Conservation (phyloP, 2,113 vertebrate genomes). For the Alethe castanea region DNA sequence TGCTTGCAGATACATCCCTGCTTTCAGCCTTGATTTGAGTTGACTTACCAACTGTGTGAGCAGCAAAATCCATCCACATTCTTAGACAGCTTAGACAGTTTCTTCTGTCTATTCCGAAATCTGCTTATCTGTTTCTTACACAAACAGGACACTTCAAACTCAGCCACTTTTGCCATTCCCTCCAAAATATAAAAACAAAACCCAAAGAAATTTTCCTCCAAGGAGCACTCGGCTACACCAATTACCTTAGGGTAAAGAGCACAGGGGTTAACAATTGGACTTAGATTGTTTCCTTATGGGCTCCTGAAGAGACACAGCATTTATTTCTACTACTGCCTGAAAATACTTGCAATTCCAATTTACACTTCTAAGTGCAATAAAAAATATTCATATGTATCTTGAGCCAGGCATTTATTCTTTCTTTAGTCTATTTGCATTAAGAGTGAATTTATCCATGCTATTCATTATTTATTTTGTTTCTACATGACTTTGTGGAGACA, state of each 20-base stretch:
- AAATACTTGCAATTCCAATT: background rate
- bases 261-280: background rate
- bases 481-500: background rate
- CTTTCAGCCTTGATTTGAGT: background rate
- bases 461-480: slow-evolving; percentile 4
- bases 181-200: background rate
- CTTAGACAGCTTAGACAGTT: background rate
- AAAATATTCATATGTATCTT: background rate
- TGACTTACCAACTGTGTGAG: background rate
- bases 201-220: background rate
- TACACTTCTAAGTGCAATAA: background rate
- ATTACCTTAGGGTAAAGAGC: background rate
- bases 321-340: background rate
- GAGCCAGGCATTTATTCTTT: background rate
- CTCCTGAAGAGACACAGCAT: background rate
- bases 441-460: background rate
- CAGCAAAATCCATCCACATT: background rate
- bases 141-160: accelerated
- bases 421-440: background rate
- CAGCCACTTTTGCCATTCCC: background rate
- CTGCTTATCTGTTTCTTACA: background rate
- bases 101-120: background rate
- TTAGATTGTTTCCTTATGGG: background rate
- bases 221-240: background rate
- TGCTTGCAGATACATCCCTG: background rate